Percentiles rank a stretch among this genome's conserved stretches.
These are phyloP conservation scores for Cheilosia urbana DNA, from an alignment of 2,888 invertebrate genomes.

Conservation along the genomic window DNA sequence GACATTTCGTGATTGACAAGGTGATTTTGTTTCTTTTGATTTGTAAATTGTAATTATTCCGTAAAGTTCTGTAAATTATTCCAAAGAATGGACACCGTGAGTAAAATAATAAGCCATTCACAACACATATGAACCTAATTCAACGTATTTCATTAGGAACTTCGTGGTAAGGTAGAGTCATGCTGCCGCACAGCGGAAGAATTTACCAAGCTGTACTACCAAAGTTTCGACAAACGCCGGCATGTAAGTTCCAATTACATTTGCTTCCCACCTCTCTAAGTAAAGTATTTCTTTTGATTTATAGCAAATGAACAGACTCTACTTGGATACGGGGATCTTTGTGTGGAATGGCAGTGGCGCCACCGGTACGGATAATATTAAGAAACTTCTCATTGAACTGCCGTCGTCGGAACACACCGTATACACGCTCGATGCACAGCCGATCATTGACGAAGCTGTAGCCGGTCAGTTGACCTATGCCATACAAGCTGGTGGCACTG, in stretches of 20 bases:
- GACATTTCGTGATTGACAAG: not conserved
- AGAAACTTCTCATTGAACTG: constrained; percentile 93
- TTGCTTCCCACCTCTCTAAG: not conserved
- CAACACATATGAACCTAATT: not conserved
- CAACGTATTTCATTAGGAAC: constrained; percentile 83
- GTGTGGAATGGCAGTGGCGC: constrained; percentile 97
- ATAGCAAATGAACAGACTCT: constrained; percentile 90
- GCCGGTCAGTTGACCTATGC: constrained; percentile 91
- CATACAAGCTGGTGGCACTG: constrained; percentile 92
- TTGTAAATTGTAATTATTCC: constrained; percentile 8
- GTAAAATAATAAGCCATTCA: not conserved
- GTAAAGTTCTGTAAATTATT: constrained; percentile 11
- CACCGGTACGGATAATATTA: constrained; percentile 91
- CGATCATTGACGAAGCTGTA: constrained; percentile 90
- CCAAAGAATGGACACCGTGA: constrained; percentile 61
- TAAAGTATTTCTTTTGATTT: constrained; percentile 75
- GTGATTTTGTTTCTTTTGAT: not conserved
- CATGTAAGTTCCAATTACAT: constrained; percentile 86
- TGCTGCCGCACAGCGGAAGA: constrained; percentile 94
- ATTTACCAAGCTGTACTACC: constrained; percentile 95
- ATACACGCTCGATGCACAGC: constrained; percentile 94
- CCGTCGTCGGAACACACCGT: constrained; percentile 92
- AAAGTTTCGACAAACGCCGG: constrained; percentile 93
- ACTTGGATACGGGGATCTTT: constrained; percentile 92
- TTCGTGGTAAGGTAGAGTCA: constrained; percentile 89